Evolutionary conservation across 2,888 invertebrate species (phyloP), one percentile per base, ranked within the genome.

Genomic region (Troides helena): DNA sequence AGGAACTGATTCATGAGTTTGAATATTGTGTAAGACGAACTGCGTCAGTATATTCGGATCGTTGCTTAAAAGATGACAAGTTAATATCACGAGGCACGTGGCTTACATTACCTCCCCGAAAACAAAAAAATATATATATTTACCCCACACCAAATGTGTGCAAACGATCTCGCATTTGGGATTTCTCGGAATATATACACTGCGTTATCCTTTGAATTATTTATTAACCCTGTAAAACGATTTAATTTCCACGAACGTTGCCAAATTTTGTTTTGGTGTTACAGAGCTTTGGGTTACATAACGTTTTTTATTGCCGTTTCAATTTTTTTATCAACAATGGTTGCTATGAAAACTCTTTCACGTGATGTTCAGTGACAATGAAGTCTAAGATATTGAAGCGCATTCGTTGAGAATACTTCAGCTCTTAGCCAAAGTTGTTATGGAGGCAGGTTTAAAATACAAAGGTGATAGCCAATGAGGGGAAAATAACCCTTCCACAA

Each of bases 51-150:
- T 36, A 17, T 46, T 25, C 23, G 50, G 18, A 59, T 39, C 23
- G 62, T 62, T 59, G 62, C 62, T 59, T 65, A 36, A 62, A 62
- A 62, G 65, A 65, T 58, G 57, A 62, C 56, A 69, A 60, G 62
- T 62, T 58, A 62, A 66, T 62, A 36, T 53, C n/a, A 62, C n/a
- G 7, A 30, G 66, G 59, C 69, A 70, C 69, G 69, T 70, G 69
- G 66, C 66, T 66, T 70, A 62, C 23, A 62, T 65, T 65, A 66
- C 23, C 62, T 70, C 62, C 23, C n/a, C 10, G 65, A 59, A 65
- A 50, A 5, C 36, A 65, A 61, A 43, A 58, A 58, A 10, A 21
- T 21, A 21, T 66, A 62, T 69, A 65, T 62, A 56, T 62, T 65
- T 61, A 50, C 39, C 56, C 14, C 18, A 61, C 57, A 25, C 56